These are phyloP conservation scores for Philopotamus ludificatus DNA, from an alignment of 1,140 invertebrate genomes.

Conservation along the genomic window DNA sequence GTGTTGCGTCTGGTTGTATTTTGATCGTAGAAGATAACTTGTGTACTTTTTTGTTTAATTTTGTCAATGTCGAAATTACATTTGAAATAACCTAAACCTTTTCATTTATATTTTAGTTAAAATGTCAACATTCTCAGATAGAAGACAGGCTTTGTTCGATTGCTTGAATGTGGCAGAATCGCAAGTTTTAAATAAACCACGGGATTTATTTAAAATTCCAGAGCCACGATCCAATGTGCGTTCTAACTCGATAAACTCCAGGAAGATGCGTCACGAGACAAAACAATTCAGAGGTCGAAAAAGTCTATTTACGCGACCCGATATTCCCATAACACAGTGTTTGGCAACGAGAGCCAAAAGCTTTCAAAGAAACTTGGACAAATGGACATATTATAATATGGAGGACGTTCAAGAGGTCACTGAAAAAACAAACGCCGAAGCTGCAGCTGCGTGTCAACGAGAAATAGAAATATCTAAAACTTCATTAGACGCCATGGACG, in stretches of 20 bases:
- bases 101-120: too few species aligned
- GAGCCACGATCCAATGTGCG: slow-evolving; percentile 44
- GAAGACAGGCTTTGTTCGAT: slow-evolving; percentile 57
- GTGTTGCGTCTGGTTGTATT: too few species aligned
- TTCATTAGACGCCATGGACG: slow-evolving; percentile 33
- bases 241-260: slow-evolving; percentile 47
- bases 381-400: slow-evolving; percentile 75
- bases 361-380: slow-evolving; percentile 70
- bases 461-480: slow-evolving; percentile 59
- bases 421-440: slow-evolving; percentile 67
- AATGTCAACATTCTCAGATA: slow-evolving; percentile 41
- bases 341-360: slow-evolving; percentile 54
- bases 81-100: too few species aligned
- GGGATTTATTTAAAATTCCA: slow-evolving; percentile 22
- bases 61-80: too few species aligned
- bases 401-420: slow-evolving; percentile 70
- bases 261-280: slow-evolving; percentile 50
- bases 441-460: slow-evolving; percentile 69
- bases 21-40: too few species aligned
- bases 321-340: slow-evolving; percentile 60
- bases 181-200: slow-evolving; percentile 52
- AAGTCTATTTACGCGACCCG: slow-evolving; percentile 74
- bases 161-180: slow-evolving; percentile 58
- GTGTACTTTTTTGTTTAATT: too few species aligned
- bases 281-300: slow-evolving; percentile 67